Conservation (phyloP, 2,888 invertebrate species). For the Thymelicus sylvestris region DNA sequence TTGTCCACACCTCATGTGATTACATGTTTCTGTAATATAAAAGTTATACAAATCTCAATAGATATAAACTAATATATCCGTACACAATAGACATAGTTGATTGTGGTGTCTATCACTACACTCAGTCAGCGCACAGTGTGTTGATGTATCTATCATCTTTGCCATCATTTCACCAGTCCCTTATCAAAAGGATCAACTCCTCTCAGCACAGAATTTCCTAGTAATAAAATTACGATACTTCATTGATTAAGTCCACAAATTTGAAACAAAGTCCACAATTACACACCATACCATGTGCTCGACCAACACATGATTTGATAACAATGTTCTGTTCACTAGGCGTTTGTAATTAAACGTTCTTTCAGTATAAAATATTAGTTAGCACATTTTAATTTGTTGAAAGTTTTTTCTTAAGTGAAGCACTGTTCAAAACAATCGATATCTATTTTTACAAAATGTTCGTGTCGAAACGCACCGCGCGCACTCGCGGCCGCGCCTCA, state of each 20-base stretch:
- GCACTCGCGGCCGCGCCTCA: constrained; percentile 55
- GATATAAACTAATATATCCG: constrained; percentile 57
- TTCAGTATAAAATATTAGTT: constrained; percentile 81
- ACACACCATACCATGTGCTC: constrained; percentile 66
- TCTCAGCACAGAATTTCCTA: constrained; percentile 83
- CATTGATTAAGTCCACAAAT: constrained; percentile 82
- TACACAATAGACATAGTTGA: constrained; percentile 61
- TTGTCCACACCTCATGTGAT: constrained; percentile 78
- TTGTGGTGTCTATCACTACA: constrained; percentile 65
- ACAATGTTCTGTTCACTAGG: constrained; percentile 81
- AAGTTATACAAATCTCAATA: constrained; percentile 72
- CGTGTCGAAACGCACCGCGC: constrained; percentile 69
- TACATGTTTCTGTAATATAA: constrained; percentile 76
- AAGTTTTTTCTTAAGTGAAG: constrained; percentile 75
- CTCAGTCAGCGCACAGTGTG: constrained; percentile 64
- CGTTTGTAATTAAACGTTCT: constrained; percentile 78
- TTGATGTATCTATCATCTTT: constrained; percentile 61
- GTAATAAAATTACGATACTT: constrained; percentile 82
- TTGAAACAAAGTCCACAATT: constrained; percentile 83
- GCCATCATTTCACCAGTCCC: constrained; percentile 68
- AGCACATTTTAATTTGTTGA: constrained; percentile 83
- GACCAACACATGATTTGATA: constrained; percentile 63
- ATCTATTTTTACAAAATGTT: constrained; percentile 78
- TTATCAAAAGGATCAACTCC: constrained; percentile 78
- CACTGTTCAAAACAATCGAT: constrained; percentile 83